Percentiles rank a stretch among this genome's conserved stretches.
phyloP scores from a whole-genome alignment of 2,888 invertebrate genomes.

The Drosophila cracens region DNA sequence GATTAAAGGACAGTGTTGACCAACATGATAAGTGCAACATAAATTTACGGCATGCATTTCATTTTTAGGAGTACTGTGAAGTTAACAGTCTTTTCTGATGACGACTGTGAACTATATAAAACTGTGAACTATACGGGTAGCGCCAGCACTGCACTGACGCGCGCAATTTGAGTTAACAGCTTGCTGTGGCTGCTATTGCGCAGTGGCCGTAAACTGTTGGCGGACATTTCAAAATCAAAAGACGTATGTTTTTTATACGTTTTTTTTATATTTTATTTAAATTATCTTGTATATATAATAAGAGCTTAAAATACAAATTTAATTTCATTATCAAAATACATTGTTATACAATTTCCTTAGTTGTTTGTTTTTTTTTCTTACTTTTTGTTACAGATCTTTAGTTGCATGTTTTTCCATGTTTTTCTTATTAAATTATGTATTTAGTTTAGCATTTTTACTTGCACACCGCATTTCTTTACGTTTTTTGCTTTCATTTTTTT shows the following conservation, averaged over 20 bases:
- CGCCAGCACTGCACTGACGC: background rate
- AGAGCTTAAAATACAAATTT: slow-evolving; percentile 78
- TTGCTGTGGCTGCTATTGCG: slow-evolving; percentile 1
- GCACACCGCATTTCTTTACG: slow-evolving; percentile 38
- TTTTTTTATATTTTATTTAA: slow-evolving; percentile 63
- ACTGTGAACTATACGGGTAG: too few species aligned
- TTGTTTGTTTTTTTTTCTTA: slow-evolving; percentile 48
- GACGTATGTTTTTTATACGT: slow-evolving; percentile 1
- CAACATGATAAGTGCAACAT: background rate
- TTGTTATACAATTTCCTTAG: slow-evolving; percentile 79
- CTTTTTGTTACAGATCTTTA: slow-evolving; percentile 59
- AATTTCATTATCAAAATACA: slow-evolving; percentile 78
- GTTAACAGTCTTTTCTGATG: background rate
- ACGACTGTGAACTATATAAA: background rate
- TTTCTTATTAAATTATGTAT: slow-evolving; percentile 48
- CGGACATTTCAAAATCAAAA: background rate
- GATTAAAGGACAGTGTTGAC: background rate
- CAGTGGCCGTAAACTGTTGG: background rate
- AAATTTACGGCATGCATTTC: background rate
- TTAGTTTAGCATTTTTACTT: slow-evolving; percentile 56
- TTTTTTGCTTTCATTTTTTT: slow-evolving; percentile 11
- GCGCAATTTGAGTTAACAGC: background rate
- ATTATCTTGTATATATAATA: slow-evolving; percentile 74
- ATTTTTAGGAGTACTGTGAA: background rate
- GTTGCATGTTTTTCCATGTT: slow-evolving; percentile 36